A percentile compares a stretch with the other conserved stretches of the same genome.
These are phyloP conservation scores for Cydia fagiglandana DNA, from an alignment of 1,140 invertebrate genomes.

Conservation along the genomic window DNA sequence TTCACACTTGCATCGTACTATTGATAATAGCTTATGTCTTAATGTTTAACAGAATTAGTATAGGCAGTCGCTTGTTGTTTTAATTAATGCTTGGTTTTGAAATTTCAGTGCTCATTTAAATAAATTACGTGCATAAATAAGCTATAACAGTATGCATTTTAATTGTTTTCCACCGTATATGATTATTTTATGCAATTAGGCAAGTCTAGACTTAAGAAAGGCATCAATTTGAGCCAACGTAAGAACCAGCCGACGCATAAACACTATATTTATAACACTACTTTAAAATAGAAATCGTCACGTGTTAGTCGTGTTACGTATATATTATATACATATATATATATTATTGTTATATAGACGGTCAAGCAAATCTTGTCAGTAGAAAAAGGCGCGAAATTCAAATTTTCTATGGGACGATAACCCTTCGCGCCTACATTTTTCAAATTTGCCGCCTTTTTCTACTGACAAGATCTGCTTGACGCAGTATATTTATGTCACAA, in stretches of 20 bases:
- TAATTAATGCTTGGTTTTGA: neutral
- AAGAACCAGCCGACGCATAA: neutral
- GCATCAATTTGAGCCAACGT: neutral
- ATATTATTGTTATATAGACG: too few relatives aligned
- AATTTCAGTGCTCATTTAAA: neutral
- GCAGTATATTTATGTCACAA: slow-evolving; percentile 6
- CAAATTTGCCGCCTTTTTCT: too few relatives aligned
- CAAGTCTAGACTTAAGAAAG: slow-evolving; percentile 5
- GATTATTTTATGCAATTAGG: slow-evolving; percentile 16
- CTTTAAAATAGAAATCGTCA: slow-evolving; percentile 21
- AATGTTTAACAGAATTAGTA: too few relatives aligned
- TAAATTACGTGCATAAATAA: neutral
- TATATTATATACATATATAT: too few relatives aligned
- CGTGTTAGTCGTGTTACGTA: slow-evolving; percentile 26
- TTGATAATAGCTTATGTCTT: too few relatives aligned
- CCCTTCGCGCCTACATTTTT: too few relatives aligned
- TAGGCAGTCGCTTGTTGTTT: too few relatives aligned
- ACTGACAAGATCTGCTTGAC: too few relatives aligned
- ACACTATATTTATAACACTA: slow-evolving; percentile 14
- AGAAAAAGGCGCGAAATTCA: too few relatives aligned
- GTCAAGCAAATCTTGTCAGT: too few relatives aligned
- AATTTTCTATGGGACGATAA: too few relatives aligned
- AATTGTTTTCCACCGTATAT: neutral
- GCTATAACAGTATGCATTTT: neutral
- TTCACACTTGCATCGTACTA: too few relatives aligned